Percentiles rank a stretch among this genome's conserved stretches.
Evolutionary conservation across 2,113 vertebrate species (phyloP).

Genomic region (Prietella phreatophila): DNA sequence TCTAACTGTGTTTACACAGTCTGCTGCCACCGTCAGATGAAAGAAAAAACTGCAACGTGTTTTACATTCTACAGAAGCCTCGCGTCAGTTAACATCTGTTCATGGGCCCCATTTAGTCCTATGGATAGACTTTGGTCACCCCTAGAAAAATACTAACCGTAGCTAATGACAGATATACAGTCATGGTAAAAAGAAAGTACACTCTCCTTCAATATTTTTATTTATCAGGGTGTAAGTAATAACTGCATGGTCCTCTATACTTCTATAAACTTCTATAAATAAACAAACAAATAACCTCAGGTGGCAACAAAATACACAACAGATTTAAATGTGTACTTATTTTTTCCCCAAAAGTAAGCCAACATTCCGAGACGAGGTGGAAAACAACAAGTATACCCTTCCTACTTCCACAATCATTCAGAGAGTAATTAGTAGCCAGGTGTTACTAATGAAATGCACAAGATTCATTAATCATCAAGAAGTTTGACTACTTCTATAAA

Average conservation of each 20-base stretch:
- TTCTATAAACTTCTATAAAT: neutral
- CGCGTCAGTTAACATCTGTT: neutral
- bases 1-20: neutral
- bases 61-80: neutral
- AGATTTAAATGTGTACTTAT: too few relatives aligned
- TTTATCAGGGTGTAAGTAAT: too few relatives aligned
- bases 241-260: neutral
- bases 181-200: too few relatives aligned
- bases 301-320: too few relatives aligned
- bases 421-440: neutral
- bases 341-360: neutral
- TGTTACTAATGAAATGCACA: neutral
- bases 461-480: neutral
- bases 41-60: neutral
- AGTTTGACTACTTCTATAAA: neutral
- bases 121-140: too few relatives aligned
- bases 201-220: too few relatives aligned
- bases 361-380: neutral
- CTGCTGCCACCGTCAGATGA: neutral
- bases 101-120: neutral
- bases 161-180: too few relatives aligned
- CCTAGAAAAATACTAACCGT: too few relatives aligned
- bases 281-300: neutral
- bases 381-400: neutral
- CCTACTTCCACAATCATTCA: neutral